These are phyloP conservation scores for Motacilla alba DNA, from an alignment of 2,113 vertebrate genomes.

Conservation along the genomic window DNA sequence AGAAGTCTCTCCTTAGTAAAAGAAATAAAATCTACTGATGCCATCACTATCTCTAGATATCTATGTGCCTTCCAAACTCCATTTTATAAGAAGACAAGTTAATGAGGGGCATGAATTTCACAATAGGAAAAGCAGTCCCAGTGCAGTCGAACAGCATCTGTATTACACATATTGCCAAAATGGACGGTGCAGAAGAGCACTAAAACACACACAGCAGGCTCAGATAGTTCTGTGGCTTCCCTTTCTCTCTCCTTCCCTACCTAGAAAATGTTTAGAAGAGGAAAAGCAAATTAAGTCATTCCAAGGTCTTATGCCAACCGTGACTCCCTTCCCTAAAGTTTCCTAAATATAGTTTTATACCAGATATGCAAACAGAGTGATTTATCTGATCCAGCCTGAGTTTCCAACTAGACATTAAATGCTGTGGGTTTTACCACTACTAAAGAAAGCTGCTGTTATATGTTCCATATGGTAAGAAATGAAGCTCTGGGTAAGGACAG, in stretches of 20 bases:
- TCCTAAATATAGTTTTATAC: not conserved
- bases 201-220: not conserved
- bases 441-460: not conserved
- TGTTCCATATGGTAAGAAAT: not conserved
- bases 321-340: not conserved
- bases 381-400: not conserved
- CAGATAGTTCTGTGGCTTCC: not conserved
- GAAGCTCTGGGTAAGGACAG: not conserved
- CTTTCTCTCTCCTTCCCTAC: not conserved
- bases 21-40: constrained; percentile 31
- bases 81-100: not conserved
- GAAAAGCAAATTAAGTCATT: not conserved
- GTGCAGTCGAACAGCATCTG: not conserved
- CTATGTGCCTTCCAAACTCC: not conserved
- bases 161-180: not conserved
- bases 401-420: not conserved
- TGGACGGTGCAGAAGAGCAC: not conserved
- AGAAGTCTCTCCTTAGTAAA: not conserved
- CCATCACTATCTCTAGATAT: not conserved
- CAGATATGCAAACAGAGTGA: not conserved
- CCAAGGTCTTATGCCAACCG: not conserved
- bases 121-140: not conserved
- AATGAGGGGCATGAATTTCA: constrained; percentile 2
- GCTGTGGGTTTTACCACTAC: not conserved
- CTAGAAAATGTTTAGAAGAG: not conserved